phyloP scores from a whole-genome alignment of 2,113 vertebrate species.

The Calyptommatus sinebrachiatus region DNA sequence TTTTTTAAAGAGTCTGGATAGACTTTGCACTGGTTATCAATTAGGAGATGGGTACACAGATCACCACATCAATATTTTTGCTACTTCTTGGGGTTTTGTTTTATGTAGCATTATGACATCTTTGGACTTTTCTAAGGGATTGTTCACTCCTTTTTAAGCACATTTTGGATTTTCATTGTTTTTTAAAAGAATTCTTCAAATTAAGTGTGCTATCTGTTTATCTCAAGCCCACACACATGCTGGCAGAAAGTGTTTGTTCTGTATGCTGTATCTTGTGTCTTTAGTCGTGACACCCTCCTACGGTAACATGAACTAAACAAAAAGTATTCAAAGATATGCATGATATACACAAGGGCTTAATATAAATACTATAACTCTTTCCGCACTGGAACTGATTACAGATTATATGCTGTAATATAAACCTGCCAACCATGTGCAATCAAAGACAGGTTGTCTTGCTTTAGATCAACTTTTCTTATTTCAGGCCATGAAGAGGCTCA shows the following conservation, averaged over 20 bases:
- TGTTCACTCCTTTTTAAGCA: not conserved
- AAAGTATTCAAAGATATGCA: not conserved
- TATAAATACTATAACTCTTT: too few relatives aligned
- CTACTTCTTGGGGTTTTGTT: not conserved
- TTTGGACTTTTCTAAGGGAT: not conserved
- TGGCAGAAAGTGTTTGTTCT: conserved; percentile 10
- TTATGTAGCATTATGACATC: not conserved
- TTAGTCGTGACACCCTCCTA: conserved; percentile 10
- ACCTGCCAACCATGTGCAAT: too few relatives aligned
- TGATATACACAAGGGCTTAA: not conserved
- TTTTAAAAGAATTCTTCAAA: too few relatives aligned
- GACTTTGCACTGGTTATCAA: too few relatives aligned
- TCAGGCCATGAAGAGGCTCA: too few relatives aligned
- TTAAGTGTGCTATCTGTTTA: not conserved
- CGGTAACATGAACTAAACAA: conserved; percentile 14
- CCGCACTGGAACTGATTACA: too few relatives aligned
- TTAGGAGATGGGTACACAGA: too few relatives aligned
- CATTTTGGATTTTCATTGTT: not conserved
- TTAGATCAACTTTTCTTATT: too few relatives aligned
- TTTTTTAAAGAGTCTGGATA: too few relatives aligned
- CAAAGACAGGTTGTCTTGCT: too few relatives aligned
- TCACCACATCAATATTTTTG: not conserved
- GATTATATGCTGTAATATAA: too few relatives aligned
- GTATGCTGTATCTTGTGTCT: not conserved
- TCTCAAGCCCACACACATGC: not conserved